These are phyloP conservation scores for Corvus hawaiiensis DNA, from an alignment of 2,113 vertebrate genomes.

Conservation along the genomic window DNA sequence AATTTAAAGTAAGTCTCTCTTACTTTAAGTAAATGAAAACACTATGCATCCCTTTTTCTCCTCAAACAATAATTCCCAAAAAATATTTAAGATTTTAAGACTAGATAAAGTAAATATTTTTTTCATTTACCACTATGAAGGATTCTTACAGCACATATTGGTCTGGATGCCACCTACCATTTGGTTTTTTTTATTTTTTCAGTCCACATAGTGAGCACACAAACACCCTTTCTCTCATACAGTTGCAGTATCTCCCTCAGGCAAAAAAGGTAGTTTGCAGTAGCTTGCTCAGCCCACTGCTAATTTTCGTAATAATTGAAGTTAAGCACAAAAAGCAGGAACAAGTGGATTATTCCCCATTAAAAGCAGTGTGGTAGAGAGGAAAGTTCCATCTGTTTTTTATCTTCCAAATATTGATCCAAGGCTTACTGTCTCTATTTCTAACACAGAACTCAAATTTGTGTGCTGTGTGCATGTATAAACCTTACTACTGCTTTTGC, in stretches of 20 bases:
- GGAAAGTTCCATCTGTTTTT: background rate
- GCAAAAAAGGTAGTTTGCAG: background rate
- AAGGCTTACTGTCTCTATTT: background rate
- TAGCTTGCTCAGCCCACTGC: background rate
- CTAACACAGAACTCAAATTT: background rate
- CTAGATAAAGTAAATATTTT: background rate
- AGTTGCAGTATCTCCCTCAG: background rate
- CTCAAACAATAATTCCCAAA: background rate
- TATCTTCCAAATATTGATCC: background rate
- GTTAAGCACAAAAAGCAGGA: background rate
- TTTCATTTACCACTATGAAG: background rate
- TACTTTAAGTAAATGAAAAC: background rate
- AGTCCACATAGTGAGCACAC: background rate
- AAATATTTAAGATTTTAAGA: background rate
- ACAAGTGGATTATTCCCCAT: background rate
- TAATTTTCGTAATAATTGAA: background rate
- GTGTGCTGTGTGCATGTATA: background rate
- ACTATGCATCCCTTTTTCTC: fast-evolving
- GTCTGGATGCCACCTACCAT: background rate
- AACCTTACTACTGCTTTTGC: background rate
- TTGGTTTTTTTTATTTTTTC: background rate
- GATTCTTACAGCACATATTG: background rate
- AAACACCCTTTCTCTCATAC: background rate
- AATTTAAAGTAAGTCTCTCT: background rate
- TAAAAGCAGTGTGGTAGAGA: background rate